Percentiles rank a stretch among this genome's conserved stretches.
Evolutionary conservation across 2,113 vertebrate species (phyloP).

Genomic region (Lathamus discolor): DNA sequence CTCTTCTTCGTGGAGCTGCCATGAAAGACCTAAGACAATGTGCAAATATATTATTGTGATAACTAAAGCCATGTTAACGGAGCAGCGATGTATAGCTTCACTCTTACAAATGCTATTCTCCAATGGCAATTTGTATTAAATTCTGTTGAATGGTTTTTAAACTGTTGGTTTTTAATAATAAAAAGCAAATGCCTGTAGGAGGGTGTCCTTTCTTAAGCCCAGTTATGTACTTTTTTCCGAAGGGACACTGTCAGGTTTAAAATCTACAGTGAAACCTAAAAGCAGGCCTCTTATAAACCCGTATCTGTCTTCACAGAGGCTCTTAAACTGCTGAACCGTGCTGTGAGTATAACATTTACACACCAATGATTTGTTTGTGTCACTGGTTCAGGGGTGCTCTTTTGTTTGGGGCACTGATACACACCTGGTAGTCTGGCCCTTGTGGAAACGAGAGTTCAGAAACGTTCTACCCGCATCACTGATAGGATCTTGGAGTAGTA

Average conservation of each 20-base stretch:
- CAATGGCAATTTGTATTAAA: constrained; percentile 1
- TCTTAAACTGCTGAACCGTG: neutral
- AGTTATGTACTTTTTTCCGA: neutral
- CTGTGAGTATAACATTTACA: neutral
- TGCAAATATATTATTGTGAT: neutral
- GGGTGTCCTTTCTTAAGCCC: neutral
- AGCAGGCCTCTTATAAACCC: neutral
- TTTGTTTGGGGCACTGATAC: neutral
- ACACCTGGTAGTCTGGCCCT: neutral
- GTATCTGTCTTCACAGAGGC: rapidly evolving
- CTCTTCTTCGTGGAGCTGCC: neutral
- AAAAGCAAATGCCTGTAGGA: constrained; percentile 8
- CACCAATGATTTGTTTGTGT: neutral
- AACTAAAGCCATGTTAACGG: constrained; percentile 61
- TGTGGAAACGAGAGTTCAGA: neutral
- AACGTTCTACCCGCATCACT: neutral
- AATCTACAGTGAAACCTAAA: neutral
- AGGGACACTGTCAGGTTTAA: constrained; percentile 30
- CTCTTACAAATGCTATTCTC: constrained; percentile 33
- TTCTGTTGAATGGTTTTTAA: constrained; percentile 54
- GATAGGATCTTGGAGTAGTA: neutral
- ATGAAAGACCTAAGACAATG: neutral
- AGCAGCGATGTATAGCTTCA: constrained; percentile 31
- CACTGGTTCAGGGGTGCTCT: neutral
- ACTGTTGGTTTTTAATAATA: constrained; percentile 60